These are phyloP conservation scores for Rattus norvegicus DNA, from an alignment of 2,113 vertebrate species.

Conservation along the genomic window DNA sequence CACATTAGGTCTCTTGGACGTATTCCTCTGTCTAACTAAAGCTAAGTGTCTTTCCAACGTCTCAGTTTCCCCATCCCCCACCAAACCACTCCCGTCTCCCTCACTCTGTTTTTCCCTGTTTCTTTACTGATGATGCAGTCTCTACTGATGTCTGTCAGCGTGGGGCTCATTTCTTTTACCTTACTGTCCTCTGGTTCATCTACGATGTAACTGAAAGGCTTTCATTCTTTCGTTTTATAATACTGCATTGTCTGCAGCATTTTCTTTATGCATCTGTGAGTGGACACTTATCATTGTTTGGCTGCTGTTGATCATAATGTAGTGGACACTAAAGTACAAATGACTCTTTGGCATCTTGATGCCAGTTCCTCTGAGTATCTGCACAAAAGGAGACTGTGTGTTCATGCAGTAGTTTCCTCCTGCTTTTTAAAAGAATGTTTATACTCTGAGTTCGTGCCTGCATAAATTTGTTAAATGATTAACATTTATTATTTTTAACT, in stretches of 20 bases:
- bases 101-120: background rate
- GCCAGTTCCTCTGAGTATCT: background rate
- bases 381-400: background rate
- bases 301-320: background rate
- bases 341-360: background rate
- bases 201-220: background rate
- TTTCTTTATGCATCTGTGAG: background rate
- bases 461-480: conserved; percentile 60
- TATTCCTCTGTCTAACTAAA: background rate
- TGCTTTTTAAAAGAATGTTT: background rate
- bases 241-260: background rate
- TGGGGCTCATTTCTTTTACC: background rate
- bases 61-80: background rate
- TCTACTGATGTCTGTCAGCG: background rate
- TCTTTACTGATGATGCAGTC: background rate
- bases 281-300: background rate
- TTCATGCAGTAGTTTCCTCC: background rate
- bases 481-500: conserved; percentile 68
- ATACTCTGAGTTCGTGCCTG: conserved; percentile 33
- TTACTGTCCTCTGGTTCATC: background rate
- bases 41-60: background rate
- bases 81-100: background rate
- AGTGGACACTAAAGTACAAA: background rate
- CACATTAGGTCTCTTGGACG: background rate
- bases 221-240: background rate